Percentiles rank a stretch among this genome's conserved stretches.
Conservation (phyloP, 2,888 invertebrate genomes). For the Zhuqinia jingwanae region DNA sequence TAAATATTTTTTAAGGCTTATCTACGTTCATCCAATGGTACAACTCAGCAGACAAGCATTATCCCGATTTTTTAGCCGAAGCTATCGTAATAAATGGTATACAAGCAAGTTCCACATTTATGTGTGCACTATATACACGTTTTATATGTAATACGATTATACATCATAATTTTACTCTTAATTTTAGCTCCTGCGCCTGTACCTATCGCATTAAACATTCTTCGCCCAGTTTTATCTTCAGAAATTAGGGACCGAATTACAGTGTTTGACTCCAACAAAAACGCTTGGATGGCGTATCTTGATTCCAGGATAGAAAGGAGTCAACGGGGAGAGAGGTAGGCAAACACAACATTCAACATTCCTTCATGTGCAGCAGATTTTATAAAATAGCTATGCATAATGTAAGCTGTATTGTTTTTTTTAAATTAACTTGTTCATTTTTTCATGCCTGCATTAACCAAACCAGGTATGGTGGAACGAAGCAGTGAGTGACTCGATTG, state of each 20-base stretch:
- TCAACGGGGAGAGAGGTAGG: not conserved
- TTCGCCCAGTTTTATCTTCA: not conserved
- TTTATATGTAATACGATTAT: not conserved
- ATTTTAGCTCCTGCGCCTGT: not conserved
- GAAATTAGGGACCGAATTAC: not conserved
- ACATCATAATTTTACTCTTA: not conserved
- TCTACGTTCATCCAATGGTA: not conserved
- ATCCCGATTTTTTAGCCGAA: constrained; percentile 30
- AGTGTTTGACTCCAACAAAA: constrained; percentile 36
- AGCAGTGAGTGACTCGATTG: too few species aligned
- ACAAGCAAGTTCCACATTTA: not conserved
- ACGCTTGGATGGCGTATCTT: not conserved
- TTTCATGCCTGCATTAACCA: too few species aligned
- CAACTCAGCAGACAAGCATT: not conserved
- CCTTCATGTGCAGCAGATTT: too few species aligned
- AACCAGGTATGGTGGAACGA: too few species aligned
- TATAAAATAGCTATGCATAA: too few species aligned
- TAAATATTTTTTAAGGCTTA: too few species aligned
- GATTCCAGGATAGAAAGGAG: not conserved
- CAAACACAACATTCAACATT: too few species aligned
- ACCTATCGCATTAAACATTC: not conserved
- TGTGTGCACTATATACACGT: not conserved
- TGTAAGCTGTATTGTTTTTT: too few species aligned
- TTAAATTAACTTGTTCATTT: not conserved
- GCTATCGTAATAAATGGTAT: constrained; percentile 36